Base-by-base conservation (phyloP, 2,888 invertebrate genomes). In the Caenorhabditis sp. region DNA sequence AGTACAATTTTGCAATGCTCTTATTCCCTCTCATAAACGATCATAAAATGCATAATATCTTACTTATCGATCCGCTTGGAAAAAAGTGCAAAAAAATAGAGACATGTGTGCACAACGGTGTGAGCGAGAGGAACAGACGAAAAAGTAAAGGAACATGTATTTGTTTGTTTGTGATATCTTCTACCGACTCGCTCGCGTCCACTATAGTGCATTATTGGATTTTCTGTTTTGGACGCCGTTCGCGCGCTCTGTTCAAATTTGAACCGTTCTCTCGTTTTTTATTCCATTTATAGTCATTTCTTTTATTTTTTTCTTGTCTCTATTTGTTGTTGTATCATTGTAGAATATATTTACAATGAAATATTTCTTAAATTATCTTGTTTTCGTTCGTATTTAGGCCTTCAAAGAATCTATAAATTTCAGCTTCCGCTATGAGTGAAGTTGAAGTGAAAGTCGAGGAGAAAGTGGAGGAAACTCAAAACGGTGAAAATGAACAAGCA, bases 381-480 rank as follows among this genome's bases (percentile, higher is more conserved):
- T 7, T 21, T 20, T 26, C 10, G 7, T 25, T 2, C 7, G 14
- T 26, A 21, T 56, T 3, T 26, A 26, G 4, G 17, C 10, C 50
- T 38, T 31, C 38, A 23, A 17, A 61, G 14, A 23, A 20, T 36
- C 20, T 36, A 36, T 36, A 10, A 25, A 23, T 62, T 67, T 23
- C 67, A 62, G 61, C 23, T 8, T 56, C 57, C 54, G 54, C 36
- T 10, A 72, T 72, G 72, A 72, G 72, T 64, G 67, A 67, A 58
- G 43, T 43, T 43, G 62, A 61, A 62, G 57, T 72, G 57, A 72
- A 72, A 67, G 64, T 67, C 61, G 71, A 71, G 63, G 66, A 63
- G 3, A 70, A 70, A 26, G 59, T 67, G 27, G 71, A 71, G 59
- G 56, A 36, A 71, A 70, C 63, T 53, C 21, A 53, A 53, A 23